Base-by-base conservation (phyloP, 1,140 invertebrate species). In the Homarus americanus region DNA sequence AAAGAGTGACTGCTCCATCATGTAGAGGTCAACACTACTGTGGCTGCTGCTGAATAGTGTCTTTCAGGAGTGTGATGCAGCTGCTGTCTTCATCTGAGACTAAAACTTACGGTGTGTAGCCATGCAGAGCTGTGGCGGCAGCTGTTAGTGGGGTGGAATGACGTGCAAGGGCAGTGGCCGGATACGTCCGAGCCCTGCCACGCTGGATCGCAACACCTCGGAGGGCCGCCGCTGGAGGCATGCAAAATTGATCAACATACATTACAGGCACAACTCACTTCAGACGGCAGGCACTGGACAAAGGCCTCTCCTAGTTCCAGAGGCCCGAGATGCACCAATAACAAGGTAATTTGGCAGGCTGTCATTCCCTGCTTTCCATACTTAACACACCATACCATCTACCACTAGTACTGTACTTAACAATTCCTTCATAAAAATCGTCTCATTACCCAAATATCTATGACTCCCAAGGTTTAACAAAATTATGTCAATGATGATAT, bases 101-200 rank as follows among this genome's bases (percentile, higher is more conserved):
- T 91, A 63, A 93, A 95, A 97, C 97, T 97, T 96, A 97, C 97
- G 97, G 96, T 94, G 97, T 96, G 95, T 97, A 97, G 94, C 97
- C 96, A 96, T 97, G 96, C 93, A 97, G 95, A 93, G 96, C 96
- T 92, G 96, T 96, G 72, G 96, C 95, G 93, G 96, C 96, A 53
- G 96, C 95, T 91, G 96, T 96, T 91, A 97, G 94, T 58, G 96
- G 96, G 91, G 96, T 95, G 36, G 96, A 96, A 94, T 97, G 96
- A 93, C 96, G 95, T 73, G 96, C 96, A 91, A 97, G 96, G 49
- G 96, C 96, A 93, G 96, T 95, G 78, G 96, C 95, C 86, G 97
- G 96, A 94, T 96, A 96, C 44, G 96, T 96, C 69, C 95, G 94
- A 53, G 96, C 95, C 93, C 96, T 93, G 87, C 96, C 96, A 93